These are phyloP conservation scores for Doris montereyensis DNA, from an alignment of 2,888 invertebrate genomes.

Conservation along the genomic window DNA sequence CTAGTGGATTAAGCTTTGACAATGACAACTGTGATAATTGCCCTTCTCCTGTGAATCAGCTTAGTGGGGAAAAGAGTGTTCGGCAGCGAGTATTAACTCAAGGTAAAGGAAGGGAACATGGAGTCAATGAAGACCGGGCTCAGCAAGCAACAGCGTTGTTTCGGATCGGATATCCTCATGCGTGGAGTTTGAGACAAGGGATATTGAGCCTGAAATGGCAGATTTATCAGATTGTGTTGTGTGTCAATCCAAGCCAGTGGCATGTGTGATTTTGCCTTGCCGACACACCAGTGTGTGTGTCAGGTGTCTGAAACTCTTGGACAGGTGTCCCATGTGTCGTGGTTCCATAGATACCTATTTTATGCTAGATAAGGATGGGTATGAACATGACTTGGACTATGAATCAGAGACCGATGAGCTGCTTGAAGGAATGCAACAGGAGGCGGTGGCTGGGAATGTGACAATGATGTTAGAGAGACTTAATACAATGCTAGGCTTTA, in stretches of 20 bases:
- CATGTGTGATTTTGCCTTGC: conserved; percentile 87
- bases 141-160: too few relatives aligned
- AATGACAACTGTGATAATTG: background rate
- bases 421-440: too few relatives aligned
- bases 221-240: conserved; percentile 79
- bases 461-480: too few relatives aligned
- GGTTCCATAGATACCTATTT: conserved; percentile 88
- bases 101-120: background rate
- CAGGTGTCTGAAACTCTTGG: conserved; percentile 84
- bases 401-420: too few relatives aligned
- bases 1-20: too few relatives aligned
- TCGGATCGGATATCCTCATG: too few relatives aligned
- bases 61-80: background rate
- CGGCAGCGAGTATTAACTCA: background rate
- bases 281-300: conserved; percentile 89
- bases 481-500: too few relatives aligned
- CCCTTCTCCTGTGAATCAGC: background rate
- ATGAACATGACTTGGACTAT: too few relatives aligned
- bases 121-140: background rate
- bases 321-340: conserved; percentile 90
- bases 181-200: background rate
- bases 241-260: conserved; percentile 85
- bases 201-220: conserved; percentile 29
- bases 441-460: too few relatives aligned
- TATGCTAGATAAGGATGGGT: too few relatives aligned